A percentile compares a stretch with the other conserved stretches of the same genome.
Evolutionary conservation across 53 echinoderm and acorn worm genomes (phyloP).

Genomic region (Echinometra lucunter): DNA sequence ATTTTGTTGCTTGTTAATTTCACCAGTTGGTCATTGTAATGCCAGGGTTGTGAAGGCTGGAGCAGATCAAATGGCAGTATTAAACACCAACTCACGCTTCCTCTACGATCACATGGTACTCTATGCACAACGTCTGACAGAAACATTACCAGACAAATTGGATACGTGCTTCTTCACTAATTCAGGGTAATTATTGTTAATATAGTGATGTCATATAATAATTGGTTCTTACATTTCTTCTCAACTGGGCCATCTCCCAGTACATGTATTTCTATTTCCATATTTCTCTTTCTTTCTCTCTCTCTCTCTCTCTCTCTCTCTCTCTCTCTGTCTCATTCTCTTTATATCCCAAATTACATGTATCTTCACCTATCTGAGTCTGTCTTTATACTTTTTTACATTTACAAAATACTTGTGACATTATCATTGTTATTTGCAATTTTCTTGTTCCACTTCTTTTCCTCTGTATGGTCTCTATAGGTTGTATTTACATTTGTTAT

Average conservation of each 20-base stretch:
- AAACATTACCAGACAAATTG: constrained; percentile 88
- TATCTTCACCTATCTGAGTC: background rate
- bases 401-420: background rate
- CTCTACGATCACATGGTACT: constrained; percentile 90
- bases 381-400: background rate
- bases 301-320: background rate
- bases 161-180: constrained; percentile 87
- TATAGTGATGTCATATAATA: background rate
- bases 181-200: constrained; percentile 76
- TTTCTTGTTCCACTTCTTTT: too few relatives aligned
- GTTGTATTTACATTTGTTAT: too few relatives aligned
- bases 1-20: background rate
- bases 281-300: background rate
- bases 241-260: too few relatives aligned
- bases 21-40: constrained; percentile 92
- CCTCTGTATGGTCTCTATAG: too few relatives aligned
- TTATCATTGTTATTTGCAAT: too few relatives aligned
- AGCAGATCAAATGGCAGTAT: constrained; percentile 86
- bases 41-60: constrained; percentile 89
- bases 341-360: too few relatives aligned
- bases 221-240: background rate
- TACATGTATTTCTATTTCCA: background rate
- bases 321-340: background rate
- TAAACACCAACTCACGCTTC: constrained; percentile 95
- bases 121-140: constrained; percentile 87